A percentile compares a stretch with the other conserved stretches of the same genome.
phyloP scores from a whole-genome alignment of 2,888 invertebrate species.

The Nematopogon swammerdamellus region DNA sequence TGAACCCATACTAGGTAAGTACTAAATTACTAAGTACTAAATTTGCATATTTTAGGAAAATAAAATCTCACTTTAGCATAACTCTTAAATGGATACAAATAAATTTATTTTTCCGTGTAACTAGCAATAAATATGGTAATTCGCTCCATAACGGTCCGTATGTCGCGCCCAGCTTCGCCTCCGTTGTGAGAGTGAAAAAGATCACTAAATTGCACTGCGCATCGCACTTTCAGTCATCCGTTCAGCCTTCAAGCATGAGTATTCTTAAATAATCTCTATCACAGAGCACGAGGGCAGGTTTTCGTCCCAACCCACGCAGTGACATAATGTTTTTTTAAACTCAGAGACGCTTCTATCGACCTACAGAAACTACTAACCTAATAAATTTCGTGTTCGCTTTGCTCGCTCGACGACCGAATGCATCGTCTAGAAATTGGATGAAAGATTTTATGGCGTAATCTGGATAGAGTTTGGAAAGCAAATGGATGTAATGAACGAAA shows the following conservation, averaged over 20 bases:
- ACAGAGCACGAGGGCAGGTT: slow-evolving; percentile 37
- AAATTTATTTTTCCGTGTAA: slow-evolving; percentile 49
- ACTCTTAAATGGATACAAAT: too few relatives aligned
- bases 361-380: slow-evolving; percentile 56
- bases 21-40: too few relatives aligned
- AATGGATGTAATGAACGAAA: too few relatives aligned
- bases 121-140: slow-evolving; percentile 56
- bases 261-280: slow-evolving; percentile 21
- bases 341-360: slow-evolving; percentile 48
- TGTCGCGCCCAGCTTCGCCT: slow-evolving; percentile 40
- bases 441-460: neutral
- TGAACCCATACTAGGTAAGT: too few relatives aligned
- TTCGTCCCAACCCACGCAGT: slow-evolving; percentile 29
- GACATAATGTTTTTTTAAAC: slow-evolving; percentile 31
- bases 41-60: too few relatives aligned
- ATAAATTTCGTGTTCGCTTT: slow-evolving; percentile 56
- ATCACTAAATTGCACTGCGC: slow-evolving; percentile 49
- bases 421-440: slow-evolving; percentile 37
- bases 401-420: slow-evolving; percentile 50
- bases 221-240: slow-evolving; percentile 45
- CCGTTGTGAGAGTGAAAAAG: slow-evolving; percentile 49
- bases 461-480: too few relatives aligned
- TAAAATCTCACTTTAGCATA: too few relatives aligned
- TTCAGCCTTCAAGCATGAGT: slow-evolving; percentile 25
- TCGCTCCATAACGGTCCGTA: slow-evolving; percentile 50